Percentiles rank a stretch among this genome's conserved stretches.
Conservation (phyloP, 64 coral and sea anemone species). For the Hydrozoanthus tunicans region DNA sequence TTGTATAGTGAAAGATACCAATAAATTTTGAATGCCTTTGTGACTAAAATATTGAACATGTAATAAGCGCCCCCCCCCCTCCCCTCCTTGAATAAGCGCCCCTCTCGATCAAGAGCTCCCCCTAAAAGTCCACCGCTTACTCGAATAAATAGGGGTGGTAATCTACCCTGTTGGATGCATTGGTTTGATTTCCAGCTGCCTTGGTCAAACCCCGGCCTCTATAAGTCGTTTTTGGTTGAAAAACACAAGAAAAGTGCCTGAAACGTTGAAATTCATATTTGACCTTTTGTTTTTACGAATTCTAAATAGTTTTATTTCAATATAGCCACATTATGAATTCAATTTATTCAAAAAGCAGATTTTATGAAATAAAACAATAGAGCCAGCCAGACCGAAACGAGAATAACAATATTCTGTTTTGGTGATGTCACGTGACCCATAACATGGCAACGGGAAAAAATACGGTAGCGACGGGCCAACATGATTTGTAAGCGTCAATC, state of each 20-base stretch:
- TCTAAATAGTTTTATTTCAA: background rate
- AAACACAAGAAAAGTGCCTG: background rate
- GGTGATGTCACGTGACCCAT: background rate
- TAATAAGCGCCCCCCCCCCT: too few species aligned
- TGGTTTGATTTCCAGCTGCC: too few species aligned
- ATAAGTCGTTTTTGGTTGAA: background rate
- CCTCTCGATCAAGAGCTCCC: too few species aligned
- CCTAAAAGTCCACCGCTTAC: too few species aligned
- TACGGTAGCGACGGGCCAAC: background rate
- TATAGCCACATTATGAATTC: background rate
- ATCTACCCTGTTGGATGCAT: too few species aligned
- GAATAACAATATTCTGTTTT: background rate
- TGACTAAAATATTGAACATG: too few species aligned
- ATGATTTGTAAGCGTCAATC: background rate
- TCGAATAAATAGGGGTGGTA: too few species aligned
- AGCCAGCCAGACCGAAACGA: background rate
- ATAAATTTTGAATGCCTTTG: too few species aligned
- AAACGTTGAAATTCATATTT: background rate
- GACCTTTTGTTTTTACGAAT: background rate
- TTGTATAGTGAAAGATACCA: too few species aligned
- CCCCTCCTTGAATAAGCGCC: too few species aligned
- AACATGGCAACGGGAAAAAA: background rate
- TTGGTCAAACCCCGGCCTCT: background rate
- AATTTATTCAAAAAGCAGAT: background rate
- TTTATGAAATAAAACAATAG: constrained; percentile 1